Evolutionary conservation across 2,113 vertebrate species (phyloP), one percentile per base, ranked within the genome.

Genomic region (Siphamia tubifer): DNA sequence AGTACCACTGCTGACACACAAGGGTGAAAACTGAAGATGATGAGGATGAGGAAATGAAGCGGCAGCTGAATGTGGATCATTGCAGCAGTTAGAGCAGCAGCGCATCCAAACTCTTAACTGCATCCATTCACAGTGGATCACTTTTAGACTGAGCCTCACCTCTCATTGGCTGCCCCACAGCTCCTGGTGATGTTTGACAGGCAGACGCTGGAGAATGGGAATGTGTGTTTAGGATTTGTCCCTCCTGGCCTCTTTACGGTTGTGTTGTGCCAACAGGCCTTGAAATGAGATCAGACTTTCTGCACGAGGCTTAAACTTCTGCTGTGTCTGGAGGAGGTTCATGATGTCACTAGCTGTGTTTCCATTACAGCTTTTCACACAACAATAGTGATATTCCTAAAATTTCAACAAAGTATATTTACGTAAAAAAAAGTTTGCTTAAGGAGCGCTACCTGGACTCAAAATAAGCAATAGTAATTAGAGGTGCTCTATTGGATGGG

Each of bases 51-150:
- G 52, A 64, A 68, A 55, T 31, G 44, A 80, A 74, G 64, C 63
- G 68, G 74, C 72, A 83, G 76, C 72, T 76, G 68, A 2, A 27
- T 1, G 49, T 53, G 49, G 54, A 76, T 80, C 65, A 42, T 61
- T 60, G 42, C 66, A 65, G 53, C 45, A 40, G 45, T 60, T 55
- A n/a, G n/a, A n/a, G n/a, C 54, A 44, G 66, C 75, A 78, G 61
- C 35, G 24, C 55, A 53, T 25, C 4, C 38, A 45, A 47, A 19
- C 32, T 70, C 63, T 42, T 53, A 25, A 10, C 56, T 39, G 53
- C 47, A 49, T 51, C 56, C 44, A n/a, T 43, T 61, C 54, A 63
- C 32, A 58, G 44, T 32, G 44, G 55, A 74, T 67, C 12, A 48
- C 30, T 27, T 52, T 32, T 35, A 13, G 78, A 47, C 21, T 53